phyloP scores from a whole-genome alignment of 1,140 invertebrate genomes.

The Dufourea novaeangliae region DNA sequence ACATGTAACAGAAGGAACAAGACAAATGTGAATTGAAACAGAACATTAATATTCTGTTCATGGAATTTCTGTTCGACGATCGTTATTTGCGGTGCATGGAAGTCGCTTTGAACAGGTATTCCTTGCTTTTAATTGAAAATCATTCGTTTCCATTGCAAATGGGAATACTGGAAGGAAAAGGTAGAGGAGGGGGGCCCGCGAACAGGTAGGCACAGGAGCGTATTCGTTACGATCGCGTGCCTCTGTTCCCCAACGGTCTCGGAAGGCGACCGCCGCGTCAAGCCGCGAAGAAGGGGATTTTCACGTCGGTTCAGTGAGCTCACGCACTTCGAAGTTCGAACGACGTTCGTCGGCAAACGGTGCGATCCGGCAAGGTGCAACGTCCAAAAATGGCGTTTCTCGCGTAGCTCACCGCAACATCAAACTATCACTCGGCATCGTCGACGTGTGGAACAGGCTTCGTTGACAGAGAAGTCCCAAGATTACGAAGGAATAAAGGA shows the following conservation, averaged over 20 bases:
- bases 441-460: background rate
- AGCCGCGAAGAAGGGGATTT: slow-evolving; percentile 43
- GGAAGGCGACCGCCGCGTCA: slow-evolving; percentile 53
- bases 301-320: slow-evolving; percentile 71
- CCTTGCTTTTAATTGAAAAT: background rate
- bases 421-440: background rate
- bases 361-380: slow-evolving; percentile 39
- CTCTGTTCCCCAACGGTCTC: slow-evolving; percentile 48
- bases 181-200: background rate
- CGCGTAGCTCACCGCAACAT: slow-evolving; percentile 39
- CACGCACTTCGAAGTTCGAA: slow-evolving; percentile 71
- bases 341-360: slow-evolving; percentile 53
- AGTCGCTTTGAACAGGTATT: background rate
- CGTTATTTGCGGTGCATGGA: no score
- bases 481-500: background rate
- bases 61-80: no score
- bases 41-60: no score
- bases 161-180: background rate
- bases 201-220: slow-evolving; percentile 15
- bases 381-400: slow-evolving; percentile 75
- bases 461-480: background rate
- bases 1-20: no score
- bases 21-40: no score
- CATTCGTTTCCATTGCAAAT: background rate
- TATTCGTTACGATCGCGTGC: slow-evolving; percentile 40